These are phyloP conservation scores for Bursaphelenchus mucronatus DNA, from an alignment of 1,140 invertebrate genomes.

Conservation along the genomic window DNA sequence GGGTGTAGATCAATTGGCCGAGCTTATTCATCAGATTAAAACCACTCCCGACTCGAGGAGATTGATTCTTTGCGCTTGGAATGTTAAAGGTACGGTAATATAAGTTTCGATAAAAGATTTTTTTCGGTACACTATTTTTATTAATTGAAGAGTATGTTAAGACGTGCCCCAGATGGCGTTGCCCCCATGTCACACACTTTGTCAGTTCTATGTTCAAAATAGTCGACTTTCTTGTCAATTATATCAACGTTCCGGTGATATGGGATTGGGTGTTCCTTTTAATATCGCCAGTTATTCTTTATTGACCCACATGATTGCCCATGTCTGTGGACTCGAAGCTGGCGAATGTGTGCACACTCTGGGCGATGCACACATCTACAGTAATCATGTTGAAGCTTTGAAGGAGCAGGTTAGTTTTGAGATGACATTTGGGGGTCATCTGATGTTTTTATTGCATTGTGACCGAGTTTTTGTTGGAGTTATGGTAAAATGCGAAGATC, in stretches of 20 bases:
- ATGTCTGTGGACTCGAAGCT: constrained; percentile 80
- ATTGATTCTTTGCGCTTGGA: constrained; percentile 93
- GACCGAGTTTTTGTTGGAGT: neutral
- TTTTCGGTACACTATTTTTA: constrained; percentile 9
- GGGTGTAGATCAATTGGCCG: constrained; percentile 81
- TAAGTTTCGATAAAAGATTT: constrained; percentile 22
- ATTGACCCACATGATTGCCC: constrained; percentile 90
- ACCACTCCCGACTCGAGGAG: constrained; percentile 78
- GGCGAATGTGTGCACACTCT: constrained; percentile 93
- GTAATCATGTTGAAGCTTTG: constrained; percentile 82
- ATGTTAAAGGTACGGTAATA: constrained; percentile 68
- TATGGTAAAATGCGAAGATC: neutral
- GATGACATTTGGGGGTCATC: constrained; percentile 12
- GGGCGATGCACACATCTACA: constrained; percentile 93
- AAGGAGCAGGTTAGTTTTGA: constrained; percentile 69
- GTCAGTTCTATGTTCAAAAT: constrained; percentile 87
- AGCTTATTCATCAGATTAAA: constrained; percentile 79
- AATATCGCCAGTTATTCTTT: constrained; percentile 96
- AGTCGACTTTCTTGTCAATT: constrained; percentile 79
- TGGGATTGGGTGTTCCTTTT: constrained; percentile 95
- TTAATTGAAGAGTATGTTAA: constrained; percentile 36
- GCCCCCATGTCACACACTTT: constrained; percentile 90
- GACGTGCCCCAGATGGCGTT: constrained; percentile 88
- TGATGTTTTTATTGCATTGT: neutral
- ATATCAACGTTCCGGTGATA: constrained; percentile 94